Percentiles rank a stretch among this genome's conserved stretches.
Conservation (phyloP, 1,140 invertebrate genomes). For the Drosophila obscura region DNA sequence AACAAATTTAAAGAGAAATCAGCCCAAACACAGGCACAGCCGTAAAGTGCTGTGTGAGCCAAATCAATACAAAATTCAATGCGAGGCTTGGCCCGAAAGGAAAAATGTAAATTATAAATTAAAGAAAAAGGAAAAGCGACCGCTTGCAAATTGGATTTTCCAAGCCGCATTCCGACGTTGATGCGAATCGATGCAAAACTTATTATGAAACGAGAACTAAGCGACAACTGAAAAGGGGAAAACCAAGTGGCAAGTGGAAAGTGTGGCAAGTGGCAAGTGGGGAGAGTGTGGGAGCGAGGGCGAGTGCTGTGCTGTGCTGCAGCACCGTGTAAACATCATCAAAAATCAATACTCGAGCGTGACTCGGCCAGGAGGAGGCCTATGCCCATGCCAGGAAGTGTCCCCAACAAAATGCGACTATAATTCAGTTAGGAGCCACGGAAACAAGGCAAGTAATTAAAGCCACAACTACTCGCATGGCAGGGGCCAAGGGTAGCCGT, state of each 20-base stretch:
- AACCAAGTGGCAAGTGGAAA: conserved; percentile 16
- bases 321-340: conserved; percentile 37
- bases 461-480: too few relatives aligned
- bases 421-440: conserved; percentile 23
- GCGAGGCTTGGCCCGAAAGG: conserved; percentile 2
- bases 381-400: conserved; percentile 5
- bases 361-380: conserved; percentile 14
- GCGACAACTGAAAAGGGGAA: conserved; percentile 32
- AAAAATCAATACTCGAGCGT: conserved; percentile 56
- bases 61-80: conserved; percentile 46
- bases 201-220: conserved; percentile 50
- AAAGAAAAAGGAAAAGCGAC: conserved; percentile 10
- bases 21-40: background rate
- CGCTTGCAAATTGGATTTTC: conserved; percentile 63
- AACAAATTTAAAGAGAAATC: conserved; percentile 4
- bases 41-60: conserved; percentile 18
- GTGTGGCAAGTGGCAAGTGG: conserved; percentile 9
- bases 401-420: conserved; percentile 10
- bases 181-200: conserved; percentile 35
- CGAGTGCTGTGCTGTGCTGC: conserved; percentile 16
- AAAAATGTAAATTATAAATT: conserved; percentile 14
- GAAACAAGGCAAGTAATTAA: conserved; percentile 29
- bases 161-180: conserved; percentile 4
- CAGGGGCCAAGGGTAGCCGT: too few relatives aligned
- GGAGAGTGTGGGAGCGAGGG: conserved; percentile 10